Evolutionary conservation across 2,888 invertebrate species (phyloP), one percentile per base, ranked within the genome.

Genomic region (Parelbella ahira): DNA sequence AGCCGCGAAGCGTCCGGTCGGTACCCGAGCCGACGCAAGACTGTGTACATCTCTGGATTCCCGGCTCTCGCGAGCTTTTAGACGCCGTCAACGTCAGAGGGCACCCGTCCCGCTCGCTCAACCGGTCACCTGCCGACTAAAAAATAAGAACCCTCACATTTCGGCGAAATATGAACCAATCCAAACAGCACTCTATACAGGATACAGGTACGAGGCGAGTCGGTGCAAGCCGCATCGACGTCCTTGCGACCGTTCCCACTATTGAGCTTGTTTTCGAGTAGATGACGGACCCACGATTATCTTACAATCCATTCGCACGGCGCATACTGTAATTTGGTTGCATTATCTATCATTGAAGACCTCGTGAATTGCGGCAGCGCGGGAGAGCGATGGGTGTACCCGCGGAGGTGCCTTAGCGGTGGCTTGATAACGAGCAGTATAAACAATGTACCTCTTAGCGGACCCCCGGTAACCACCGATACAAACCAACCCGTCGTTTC

Each of bases 151-250:
- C 67, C 69, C 73, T 71, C 68, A 68, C 68, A 73, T 78, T 86
- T 86, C 83, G 81, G 49, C 80, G 83, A 86, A 84, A 81, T 69
- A 60, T 66, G 63, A 77, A 63, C 72, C 65, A 68, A 71, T 70
- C 65, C 65, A 71, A 75, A 81, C 61, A 73, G 50, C 50, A 53
- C n/a, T n/a, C 54, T 53, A 65, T 69, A 66, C 60, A 68, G 58
- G 58, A 50, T 58, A 63, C 76, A 77, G 74, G 74, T 75, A 78
- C 59, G 53, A 60, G 54, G 50, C 52, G 47, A 49, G 50, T 52
- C 50, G 10, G 6, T 18, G 15, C 18, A 34, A 27, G 3, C 7
- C 28, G 28, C 8, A 18, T 27, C 13, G n/a, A n/a, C n/a, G n/a
- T n/a, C n/a, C n/a, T n/a, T n/a, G n/a, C n/a, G n/a, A n/a, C n/a